Evolutionary conservation across 2,797 vertebrate species (phyloP).

Genomic region (Gymnodraco acuticeps): DNA sequence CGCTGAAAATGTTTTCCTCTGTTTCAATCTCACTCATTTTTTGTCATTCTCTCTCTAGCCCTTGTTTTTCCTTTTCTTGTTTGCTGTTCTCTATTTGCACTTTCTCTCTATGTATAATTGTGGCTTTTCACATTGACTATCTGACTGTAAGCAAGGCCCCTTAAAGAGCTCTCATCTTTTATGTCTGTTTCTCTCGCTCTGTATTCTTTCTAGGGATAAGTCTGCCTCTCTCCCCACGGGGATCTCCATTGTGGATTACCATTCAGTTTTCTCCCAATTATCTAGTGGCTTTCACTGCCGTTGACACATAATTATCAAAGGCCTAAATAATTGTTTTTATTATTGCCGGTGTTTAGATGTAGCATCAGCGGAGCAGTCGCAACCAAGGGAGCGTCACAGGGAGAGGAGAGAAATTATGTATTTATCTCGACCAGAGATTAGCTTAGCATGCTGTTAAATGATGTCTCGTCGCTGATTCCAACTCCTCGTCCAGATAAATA

Average conservation of each 20-base stretch:
- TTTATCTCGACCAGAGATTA: slow-evolving; percentile 85
- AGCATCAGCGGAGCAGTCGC: slow-evolving; percentile 72
- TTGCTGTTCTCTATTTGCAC: slow-evolving; percentile 66
- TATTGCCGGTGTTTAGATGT: slow-evolving; percentile 86
- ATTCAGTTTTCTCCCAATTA: slow-evolving; percentile 89
- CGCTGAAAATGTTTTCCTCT: slow-evolving; percentile 51
- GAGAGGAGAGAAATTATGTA: slow-evolving; percentile 81
- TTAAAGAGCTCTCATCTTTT: slow-evolving; percentile 82
- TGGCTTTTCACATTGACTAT: slow-evolving; percentile 81
- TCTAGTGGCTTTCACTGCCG: slow-evolving; percentile 86
- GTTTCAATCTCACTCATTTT: slow-evolving; percentile 52
- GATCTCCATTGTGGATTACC: slow-evolving; percentile 86
- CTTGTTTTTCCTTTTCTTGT: slow-evolving; percentile 55
- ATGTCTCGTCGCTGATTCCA: slow-evolving; percentile 75
- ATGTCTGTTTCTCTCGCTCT: slow-evolving; percentile 69
- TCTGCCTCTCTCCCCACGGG: slow-evolving; percentile 78
- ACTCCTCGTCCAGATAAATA: slow-evolving; percentile 77
- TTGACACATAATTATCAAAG: slow-evolving; percentile 91
- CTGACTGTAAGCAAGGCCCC: slow-evolving; percentile 79
- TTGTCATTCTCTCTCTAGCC: slow-evolving; percentile 54
- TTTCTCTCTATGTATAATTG: slow-evolving; percentile 74
- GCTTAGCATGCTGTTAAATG: slow-evolving; percentile 82
- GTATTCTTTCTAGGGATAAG: slow-evolving; percentile 76
- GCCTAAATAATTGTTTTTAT: slow-evolving; percentile 89
- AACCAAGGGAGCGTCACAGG: slow-evolving; percentile 72